Conservation (phyloP, 2,113 vertebrate species). For the Mastomys natalensis region DNA sequence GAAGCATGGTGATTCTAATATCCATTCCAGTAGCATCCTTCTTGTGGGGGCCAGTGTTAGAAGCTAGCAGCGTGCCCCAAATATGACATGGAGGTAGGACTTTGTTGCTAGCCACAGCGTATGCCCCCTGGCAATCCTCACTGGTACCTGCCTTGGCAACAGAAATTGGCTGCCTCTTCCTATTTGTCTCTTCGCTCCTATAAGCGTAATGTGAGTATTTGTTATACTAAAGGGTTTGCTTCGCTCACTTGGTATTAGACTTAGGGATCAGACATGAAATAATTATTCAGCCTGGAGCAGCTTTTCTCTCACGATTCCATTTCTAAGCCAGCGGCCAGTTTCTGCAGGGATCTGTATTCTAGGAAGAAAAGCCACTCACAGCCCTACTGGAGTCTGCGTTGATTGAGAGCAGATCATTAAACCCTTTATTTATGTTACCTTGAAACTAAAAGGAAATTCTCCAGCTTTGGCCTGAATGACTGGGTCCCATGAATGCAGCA, state of each 20-base stretch:
- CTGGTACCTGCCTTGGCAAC: conserved; percentile 25
- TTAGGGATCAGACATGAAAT: conserved; percentile 67
- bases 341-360: conserved; percentile 32
- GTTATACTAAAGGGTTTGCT: conserved; percentile 76
- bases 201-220: conserved; percentile 55
- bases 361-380: conserved; percentile 19
- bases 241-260: conserved; percentile 68
- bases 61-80: conserved; percentile 14
- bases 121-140: conserved; percentile 60
- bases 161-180: conserved; percentile 65
- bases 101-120: neutral
- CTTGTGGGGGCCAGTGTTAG: conserved; percentile 36
- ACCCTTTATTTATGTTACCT: conserved; percentile 11
- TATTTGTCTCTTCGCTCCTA: conserved; percentile 67
- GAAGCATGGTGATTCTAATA: conserved; percentile 61
- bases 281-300: conserved; percentile 69
- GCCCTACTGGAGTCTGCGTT: neutral
- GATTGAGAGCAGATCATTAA: conserved; percentile 19
- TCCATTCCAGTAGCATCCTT: conserved; percentile 28
- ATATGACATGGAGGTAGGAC: neutral
- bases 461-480: neutral
- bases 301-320: conserved; percentile 52
- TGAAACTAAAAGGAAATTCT: conserved; percentile 37
- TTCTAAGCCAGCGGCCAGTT: conserved; percentile 49
- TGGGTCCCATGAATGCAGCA: neutral